phyloP scores from a whole-genome alignment of 2,797 vertebrate species.

The Poeciliopsis turneri region DNA sequence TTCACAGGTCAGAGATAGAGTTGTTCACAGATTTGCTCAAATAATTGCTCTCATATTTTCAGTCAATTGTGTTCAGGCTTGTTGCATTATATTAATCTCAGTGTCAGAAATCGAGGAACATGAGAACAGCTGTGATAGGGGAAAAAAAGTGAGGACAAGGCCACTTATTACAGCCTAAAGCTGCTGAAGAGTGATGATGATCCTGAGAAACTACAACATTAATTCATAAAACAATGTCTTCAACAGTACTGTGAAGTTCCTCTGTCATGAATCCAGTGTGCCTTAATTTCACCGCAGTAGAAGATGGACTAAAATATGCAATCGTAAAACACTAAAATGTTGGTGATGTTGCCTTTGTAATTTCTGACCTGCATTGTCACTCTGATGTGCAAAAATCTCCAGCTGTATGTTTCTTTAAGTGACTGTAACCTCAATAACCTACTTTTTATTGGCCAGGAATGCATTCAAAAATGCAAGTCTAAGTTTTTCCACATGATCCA shows the following conservation, averaged over 20 bases:
- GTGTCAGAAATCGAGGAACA: not conserved
- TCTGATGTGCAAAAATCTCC: not conserved
- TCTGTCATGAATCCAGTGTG: not conserved
- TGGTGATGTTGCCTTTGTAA: not conserved
- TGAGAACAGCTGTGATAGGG: not conserved
- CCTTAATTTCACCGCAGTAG: not conserved
- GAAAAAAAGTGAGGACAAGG: not conserved
- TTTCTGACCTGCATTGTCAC: not conserved
- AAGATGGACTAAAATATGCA: not conserved
- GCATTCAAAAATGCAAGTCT: not conserved
- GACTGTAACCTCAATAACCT: not conserved
- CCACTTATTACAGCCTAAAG: not conserved
- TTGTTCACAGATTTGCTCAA: not conserved
- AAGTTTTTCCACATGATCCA: not conserved
- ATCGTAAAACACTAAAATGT: not conserved
- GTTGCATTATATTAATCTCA: not conserved
- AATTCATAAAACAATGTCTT: not conserved
- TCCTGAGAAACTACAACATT: not conserved
- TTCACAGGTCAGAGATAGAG: conserved; percentile 13
- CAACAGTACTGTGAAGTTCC: not conserved
- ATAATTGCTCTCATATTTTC: not conserved
- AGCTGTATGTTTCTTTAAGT: not conserved
- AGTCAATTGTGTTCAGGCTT: not conserved
- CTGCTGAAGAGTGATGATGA: not conserved
- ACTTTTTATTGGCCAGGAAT: not conserved